These are phyloP conservation scores for Limenitis arthemis DNA, from an alignment of 2,888 invertebrate species.

Conservation along the genomic window DNA sequence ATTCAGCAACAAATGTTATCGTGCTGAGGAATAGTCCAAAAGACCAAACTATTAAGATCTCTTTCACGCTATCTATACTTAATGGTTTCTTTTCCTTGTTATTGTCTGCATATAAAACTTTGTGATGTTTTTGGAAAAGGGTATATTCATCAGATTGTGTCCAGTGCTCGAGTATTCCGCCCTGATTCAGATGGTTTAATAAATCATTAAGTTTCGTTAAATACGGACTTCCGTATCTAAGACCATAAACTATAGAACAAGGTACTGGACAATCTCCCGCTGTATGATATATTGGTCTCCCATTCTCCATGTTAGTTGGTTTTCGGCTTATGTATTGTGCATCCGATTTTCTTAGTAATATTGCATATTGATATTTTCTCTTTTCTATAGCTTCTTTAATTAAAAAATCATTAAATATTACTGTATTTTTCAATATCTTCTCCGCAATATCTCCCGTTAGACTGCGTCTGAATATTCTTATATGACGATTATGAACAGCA, in stretches of 20 bases:
- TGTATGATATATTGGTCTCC: slow-evolving; percentile 61
- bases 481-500: slow-evolving; percentile 50
- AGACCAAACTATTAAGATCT: slow-evolving; percentile 52
- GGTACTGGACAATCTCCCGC: slow-evolving; percentile 69
- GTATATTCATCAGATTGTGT: slow-evolving; percentile 41
- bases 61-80: slow-evolving; percentile 52
- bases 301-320: slow-evolving; percentile 42
- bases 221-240: slow-evolving; percentile 73
- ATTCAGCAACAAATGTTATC: slow-evolving; percentile 42
- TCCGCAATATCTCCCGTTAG: slow-evolving; percentile 31
- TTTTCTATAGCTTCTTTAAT: slow-evolving; percentile 46
- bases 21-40: slow-evolving; percentile 41
- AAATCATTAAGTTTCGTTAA: slow-evolving; percentile 58
- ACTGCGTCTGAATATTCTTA: slow-evolving; percentile 46
- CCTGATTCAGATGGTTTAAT: slow-evolving; percentile 59
- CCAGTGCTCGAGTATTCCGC: slow-evolving; percentile 64
- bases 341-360: slow-evolving; percentile 62
- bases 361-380: slow-evolving; percentile 58
- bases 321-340: slow-evolving; percentile 42
- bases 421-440: slow-evolving; percentile 42
- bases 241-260: slow-evolving; percentile 67
- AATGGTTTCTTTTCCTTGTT: slow-evolving; percentile 49
- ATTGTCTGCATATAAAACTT: slow-evolving; percentile 27
- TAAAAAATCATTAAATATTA: slow-evolving; percentile 48
- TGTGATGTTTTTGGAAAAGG: slow-evolving; percentile 30